A percentile compares a stretch with the other conserved stretches of the same genome.
These are phyloP conservation scores for Buphagus erythrorhynchus DNA, from an alignment of 2,797 vertebrate genomes.

Conservation along the genomic window DNA sequence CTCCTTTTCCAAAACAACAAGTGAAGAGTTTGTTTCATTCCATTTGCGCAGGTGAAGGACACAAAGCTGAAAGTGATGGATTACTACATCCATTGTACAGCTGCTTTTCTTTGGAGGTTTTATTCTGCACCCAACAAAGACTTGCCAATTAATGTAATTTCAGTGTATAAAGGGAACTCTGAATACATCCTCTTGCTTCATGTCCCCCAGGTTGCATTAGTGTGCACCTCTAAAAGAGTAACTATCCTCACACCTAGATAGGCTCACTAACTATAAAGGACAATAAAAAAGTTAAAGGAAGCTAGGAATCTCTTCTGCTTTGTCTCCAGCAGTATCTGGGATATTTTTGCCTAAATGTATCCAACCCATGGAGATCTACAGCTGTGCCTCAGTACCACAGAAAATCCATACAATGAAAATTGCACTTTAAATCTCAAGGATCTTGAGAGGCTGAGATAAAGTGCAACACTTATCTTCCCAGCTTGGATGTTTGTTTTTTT, in stretches of 20 bases:
- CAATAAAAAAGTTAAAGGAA: neutral
- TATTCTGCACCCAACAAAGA: neutral
- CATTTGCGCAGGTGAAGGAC: neutral
- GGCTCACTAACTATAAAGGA: neutral
- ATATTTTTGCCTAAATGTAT: neutral
- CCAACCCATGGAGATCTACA: neutral
- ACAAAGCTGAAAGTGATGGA: neutral
- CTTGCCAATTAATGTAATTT: constrained; percentile 7
- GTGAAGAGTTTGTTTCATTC: neutral
- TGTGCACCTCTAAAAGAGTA: neutral
- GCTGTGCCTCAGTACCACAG: neutral
- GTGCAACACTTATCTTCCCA: neutral
- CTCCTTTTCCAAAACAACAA: neutral
- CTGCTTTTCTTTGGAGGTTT: constrained; percentile 6
- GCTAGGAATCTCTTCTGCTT: neutral
- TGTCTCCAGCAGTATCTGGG: neutral
- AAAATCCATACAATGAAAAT: neutral
- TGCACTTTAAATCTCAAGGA: neutral
- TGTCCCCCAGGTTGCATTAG: neutral
- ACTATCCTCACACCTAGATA: neutral
- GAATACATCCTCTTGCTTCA: neutral
- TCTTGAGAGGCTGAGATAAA: neutral
- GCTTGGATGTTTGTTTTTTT: neutral
- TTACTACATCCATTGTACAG: neutral
- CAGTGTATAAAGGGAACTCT: neutral